Percentiles rank a stretch among this genome's conserved stretches.
These are phyloP conservation scores for Magallana gigas DNA, from an alignment of 1,140 invertebrate genomes.

Conservation along the genomic window DNA sequence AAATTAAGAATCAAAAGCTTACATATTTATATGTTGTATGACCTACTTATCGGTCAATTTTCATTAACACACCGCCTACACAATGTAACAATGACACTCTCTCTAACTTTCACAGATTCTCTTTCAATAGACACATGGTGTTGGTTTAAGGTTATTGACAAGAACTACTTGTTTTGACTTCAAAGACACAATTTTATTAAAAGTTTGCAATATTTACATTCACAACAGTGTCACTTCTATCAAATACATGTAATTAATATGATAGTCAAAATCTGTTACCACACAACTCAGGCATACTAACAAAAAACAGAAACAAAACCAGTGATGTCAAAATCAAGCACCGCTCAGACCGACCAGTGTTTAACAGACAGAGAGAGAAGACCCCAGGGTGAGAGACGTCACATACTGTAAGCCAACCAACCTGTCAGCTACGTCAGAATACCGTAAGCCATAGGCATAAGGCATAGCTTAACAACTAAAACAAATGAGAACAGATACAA, in stretches of 20 bases:
- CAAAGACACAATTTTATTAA: conserved; percentile 11
- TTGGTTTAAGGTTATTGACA: too few species aligned
- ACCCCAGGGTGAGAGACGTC: not conserved
- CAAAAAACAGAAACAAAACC: not conserved
- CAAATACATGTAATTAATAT: too few species aligned
- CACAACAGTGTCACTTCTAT: conserved; percentile 14
- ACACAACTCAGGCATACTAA: not conserved
- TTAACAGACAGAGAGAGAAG: not conserved
- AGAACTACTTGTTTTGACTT: not conserved
- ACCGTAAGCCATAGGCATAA: too few species aligned
- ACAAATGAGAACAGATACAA: too few species aligned
- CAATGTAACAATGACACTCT: too few species aligned
- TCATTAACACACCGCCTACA: too few species aligned
- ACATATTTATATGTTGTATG: too few species aligned
- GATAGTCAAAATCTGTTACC: conserved; percentile 6
- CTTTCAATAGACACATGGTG: too few species aligned
- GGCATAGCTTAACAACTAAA: too few species aligned
- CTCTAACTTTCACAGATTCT: too few species aligned
- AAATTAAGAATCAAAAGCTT: too few species aligned
- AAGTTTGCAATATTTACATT: conserved; percentile 3
- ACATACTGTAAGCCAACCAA: not conserved
- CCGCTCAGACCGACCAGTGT: not conserved
- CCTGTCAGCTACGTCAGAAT: not conserved
- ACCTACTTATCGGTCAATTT: too few species aligned
- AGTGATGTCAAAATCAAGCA: not conserved